phyloP scores from a whole-genome alignment of 1,140 invertebrate genomes.

The Maniola jurtina region DNA sequence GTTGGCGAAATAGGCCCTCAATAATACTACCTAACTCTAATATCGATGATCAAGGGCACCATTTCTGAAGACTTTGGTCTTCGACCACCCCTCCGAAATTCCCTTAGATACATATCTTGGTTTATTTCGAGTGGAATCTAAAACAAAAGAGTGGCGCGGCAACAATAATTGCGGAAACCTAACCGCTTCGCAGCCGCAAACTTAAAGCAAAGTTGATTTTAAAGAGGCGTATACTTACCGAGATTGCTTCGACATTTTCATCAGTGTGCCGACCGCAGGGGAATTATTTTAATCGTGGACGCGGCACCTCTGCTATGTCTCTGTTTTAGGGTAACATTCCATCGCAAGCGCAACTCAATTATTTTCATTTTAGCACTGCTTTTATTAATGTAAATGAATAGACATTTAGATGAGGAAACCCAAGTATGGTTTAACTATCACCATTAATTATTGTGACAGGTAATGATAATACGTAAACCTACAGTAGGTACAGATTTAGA shows the following conservation, averaged over 20 bases:
- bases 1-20: too few species aligned
- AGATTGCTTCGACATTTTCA: conserved; percentile 69
- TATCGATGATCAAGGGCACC: too few species aligned
- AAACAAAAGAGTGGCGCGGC: conserved; percentile 41
- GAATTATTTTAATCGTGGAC: conserved; percentile 68
- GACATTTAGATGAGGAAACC: too few species aligned
- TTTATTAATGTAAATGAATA: too few species aligned
- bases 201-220: conserved; percentile 64
- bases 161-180: conserved; percentile 55
- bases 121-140: conserved; percentile 23
- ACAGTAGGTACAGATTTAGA: too few species aligned
- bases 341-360: conserved; percentile 8
- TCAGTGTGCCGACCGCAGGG: conserved; percentile 58
- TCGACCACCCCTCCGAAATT: too few species aligned
- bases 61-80: too few species aligned
- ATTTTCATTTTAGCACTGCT: not conserved
- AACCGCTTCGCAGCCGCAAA: conserved; percentile 51
- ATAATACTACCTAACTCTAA: too few species aligned
- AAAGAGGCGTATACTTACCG: conserved; percentile 63
- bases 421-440: too few species aligned
- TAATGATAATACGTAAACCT: too few species aligned
- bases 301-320: conserved; percentile 43
- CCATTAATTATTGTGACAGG: too few species aligned
- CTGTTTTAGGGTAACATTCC: conserved; percentile 26
- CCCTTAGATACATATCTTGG: too few species aligned